These are phyloP conservation scores for Calycopis cecrops DNA, from an alignment of 1,140 invertebrate species.

Conservation along the genomic window DNA sequence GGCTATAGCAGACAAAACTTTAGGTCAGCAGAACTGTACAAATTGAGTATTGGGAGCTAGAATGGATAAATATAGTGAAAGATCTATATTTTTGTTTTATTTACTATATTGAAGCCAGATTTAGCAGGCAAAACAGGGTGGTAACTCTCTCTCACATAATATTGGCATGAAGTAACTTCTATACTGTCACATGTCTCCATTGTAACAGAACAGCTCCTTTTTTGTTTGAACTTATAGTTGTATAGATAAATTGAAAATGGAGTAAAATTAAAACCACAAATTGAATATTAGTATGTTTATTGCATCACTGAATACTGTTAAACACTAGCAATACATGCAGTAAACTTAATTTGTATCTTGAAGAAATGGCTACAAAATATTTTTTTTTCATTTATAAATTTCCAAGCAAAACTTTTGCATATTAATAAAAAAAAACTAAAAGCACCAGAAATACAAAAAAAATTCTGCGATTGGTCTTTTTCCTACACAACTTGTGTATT, in stretches of 20 bases:
- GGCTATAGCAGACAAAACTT: slow-evolving; percentile 23
- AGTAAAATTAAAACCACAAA: slow-evolving; percentile 13
- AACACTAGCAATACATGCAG: slow-evolving; percentile 60
- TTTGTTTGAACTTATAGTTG: too few species aligned
- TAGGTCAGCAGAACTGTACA: not conserved
- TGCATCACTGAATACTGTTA: slow-evolving; percentile 70
- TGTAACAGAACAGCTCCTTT: too few species aligned
- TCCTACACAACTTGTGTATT: too few species aligned
- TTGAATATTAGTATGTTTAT: slow-evolving; percentile 49
- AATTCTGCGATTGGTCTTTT: not conserved
- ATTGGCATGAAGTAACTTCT: too few species aligned
- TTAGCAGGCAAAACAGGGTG: too few species aligned
- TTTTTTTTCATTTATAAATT: not conserved
- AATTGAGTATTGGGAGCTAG: too few species aligned
- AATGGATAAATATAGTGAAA: not conserved
- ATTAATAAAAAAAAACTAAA: not conserved
- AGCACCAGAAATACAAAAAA: not conserved
- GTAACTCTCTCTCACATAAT: too few species aligned
- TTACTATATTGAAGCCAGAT: too few species aligned
- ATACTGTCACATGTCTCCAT: too few species aligned
- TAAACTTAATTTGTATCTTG: slow-evolving; percentile 35
- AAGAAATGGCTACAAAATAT: slow-evolving; percentile 13
- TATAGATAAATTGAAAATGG: too few species aligned
- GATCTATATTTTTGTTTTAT: too few species aligned
- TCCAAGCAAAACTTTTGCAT: not conserved